Base-by-base conservation (phyloP, 2,113 vertebrate genomes). In the Lophura nycthemera region DNA sequence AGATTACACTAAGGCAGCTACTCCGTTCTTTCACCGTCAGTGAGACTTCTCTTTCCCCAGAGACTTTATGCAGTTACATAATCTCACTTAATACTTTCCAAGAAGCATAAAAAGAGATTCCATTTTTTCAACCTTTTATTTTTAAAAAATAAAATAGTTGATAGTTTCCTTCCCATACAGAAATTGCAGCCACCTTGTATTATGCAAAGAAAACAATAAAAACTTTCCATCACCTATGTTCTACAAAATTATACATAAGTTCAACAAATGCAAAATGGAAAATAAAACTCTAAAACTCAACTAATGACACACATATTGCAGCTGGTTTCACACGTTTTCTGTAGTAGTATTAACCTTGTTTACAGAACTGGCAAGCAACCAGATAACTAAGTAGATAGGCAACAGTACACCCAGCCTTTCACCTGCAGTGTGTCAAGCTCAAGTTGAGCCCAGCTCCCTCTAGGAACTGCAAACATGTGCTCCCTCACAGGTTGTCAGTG, bases 1-100 rank as follows among this genome's bases (percentile, higher is more conserved):
- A 7, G 91, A 94, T 89, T 89, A 93, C 84, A 94, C 60, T 94
- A 89, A 92, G 89, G 89, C 78, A 96, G 86, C 54, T 73, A 84
- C 66, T 87, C 8, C 0, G 0, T 54, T 96, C 54, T 92, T 88
- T 76, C 65, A 81, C 52, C 93, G 82, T 82, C 89, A 82, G 52
- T 2, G 8, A 86, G 88, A 42, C 43, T 84, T 88, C 93, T 71
- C 65, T n/a, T 90, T 78, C 91, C 78, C 74, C 29, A 42, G 63
- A 92, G 77, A 91, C n/a, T 87, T 85, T 25, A 73, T 42, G 56
- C 63, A 87, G 86, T 95, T 93, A 95, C 38, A 92, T 92, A 92
- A 94, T 57, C 66, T 85, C 27, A 29, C 71, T 76, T 67, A 77
- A 20, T 80, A 89, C 87, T 89, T 92, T 81, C 71, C 81, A 91